A percentile compares a stretch with the other conserved stretches of the same genome.
phyloP scores from a whole-genome alignment of 2,888 invertebrate species.

The Caenorhabditis sp. region DNA sequence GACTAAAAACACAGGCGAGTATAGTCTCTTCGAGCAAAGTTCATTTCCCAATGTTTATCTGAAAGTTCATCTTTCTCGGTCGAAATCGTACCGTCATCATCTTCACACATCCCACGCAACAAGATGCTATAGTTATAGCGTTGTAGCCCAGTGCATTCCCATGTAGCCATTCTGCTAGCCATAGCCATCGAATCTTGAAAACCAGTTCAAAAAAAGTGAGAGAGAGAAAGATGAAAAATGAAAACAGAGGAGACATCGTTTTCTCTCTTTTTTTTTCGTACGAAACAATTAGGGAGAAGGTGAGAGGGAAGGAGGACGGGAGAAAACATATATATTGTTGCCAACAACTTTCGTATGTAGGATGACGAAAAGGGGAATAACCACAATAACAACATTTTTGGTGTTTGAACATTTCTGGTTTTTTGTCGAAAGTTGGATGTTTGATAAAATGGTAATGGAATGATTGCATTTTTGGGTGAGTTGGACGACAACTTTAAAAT shows the following conservation, averaged over 20 bases:
- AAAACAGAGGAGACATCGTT: neutral
- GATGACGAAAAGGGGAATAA: neutral
- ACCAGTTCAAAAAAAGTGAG: neutral
- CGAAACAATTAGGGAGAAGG: conserved; percentile 14
- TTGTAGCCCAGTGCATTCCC: neutral
- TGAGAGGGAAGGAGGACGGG: neutral
- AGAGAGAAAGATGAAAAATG: neutral
- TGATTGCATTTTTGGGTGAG: neutral
- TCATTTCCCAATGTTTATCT: neutral
- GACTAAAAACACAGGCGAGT: too few species aligned
- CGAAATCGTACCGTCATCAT: neutral
- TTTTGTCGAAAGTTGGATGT: neutral
- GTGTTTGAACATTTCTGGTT: conserved; percentile 11
- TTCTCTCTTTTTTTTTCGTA: neutral
- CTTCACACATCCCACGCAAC: conserved; percentile 4
- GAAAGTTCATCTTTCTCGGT: neutral
- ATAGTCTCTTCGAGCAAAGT: neutral
- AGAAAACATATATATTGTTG: conserved; percentile 15
- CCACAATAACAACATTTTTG: conserved; percentile 35
- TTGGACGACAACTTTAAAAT: neutral
- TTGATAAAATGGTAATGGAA: neutral
- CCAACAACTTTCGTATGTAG: conserved; percentile 27
- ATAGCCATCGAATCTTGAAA: neutral
- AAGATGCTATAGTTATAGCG: neutral
- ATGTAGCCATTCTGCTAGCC: neutral